A percentile compares a stretch with the other conserved stretches of the same genome.
These are phyloP conservation scores for Shargacucullia verbasci DNA, from an alignment of 2,888 invertebrate species.

Conservation along the genomic window DNA sequence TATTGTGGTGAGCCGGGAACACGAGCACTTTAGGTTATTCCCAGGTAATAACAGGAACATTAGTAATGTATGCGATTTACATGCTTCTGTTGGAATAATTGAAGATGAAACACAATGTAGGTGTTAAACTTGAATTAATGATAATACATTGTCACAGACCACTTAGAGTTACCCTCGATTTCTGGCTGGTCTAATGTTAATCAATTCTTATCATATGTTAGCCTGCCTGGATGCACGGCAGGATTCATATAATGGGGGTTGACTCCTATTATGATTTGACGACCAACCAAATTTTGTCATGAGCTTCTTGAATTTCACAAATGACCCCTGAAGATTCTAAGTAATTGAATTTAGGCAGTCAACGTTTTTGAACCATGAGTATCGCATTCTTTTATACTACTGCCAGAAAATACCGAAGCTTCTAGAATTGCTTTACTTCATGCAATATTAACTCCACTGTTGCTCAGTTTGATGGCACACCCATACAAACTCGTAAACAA, in stretches of 20 bases:
- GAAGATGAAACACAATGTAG: slow-evolving; percentile 1
- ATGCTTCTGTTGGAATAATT: slow-evolving; percentile 1
- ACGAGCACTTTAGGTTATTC: not conserved
- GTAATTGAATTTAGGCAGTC: no score
- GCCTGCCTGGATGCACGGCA: no score
- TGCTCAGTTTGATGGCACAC: slow-evolving; percentile 30
- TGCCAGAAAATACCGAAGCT: slow-evolving; percentile 5
- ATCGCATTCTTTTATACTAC: slow-evolving; percentile 22
- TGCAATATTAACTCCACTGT: slow-evolving; percentile 28
- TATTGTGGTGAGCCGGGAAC: not conserved
- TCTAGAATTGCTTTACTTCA: slow-evolving; percentile 19
- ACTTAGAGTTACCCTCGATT: no score
- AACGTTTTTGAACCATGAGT: slow-evolving; percentile 4
- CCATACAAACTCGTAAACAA: slow-evolving; percentile 40
- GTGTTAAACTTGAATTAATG: slow-evolving; percentile 8
- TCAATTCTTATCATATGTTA: no score
- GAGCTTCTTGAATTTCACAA: no score
- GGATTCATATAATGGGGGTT: no score
- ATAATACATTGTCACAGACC: not conserved
- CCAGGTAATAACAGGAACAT: slow-evolving; percentile 5
- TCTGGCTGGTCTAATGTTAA: no score
- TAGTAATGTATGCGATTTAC: slow-evolving; percentile 10
- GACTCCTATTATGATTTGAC: no score
- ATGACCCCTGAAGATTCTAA: no score
- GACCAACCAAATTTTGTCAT: no score